A percentile compares a stretch with the other conserved stretches of the same genome.
Conservation (phyloP, 1,140 invertebrate genomes). For the Brachionus manjavacas region DNA sequence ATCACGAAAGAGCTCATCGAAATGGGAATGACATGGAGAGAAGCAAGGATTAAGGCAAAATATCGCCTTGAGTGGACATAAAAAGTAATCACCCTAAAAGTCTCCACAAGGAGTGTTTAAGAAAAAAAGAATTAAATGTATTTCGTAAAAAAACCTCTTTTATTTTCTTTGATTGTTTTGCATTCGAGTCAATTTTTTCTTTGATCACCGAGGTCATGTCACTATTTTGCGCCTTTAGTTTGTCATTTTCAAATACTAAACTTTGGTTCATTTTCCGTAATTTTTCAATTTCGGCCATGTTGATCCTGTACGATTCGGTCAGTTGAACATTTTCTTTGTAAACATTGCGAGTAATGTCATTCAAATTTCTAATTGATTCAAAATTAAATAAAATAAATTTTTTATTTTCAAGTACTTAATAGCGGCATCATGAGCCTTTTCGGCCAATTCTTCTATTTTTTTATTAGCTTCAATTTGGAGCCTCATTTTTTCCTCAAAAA, state of each 20-base stretch:
- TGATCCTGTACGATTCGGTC: slow-evolving; percentile 53
- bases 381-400: neutral
- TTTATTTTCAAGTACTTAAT: slow-evolving; percentile 48
- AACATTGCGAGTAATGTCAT: slow-evolving; percentile 56
- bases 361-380: slow-evolving; percentile 51
- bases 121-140: no score
- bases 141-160: slow-evolving; percentile 53
- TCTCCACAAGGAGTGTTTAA: no score
- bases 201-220: slow-evolving; percentile 52
- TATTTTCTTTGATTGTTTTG: slow-evolving; percentile 51
- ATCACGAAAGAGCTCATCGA: no score
- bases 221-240: slow-evolving; percentile 51
- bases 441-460: slow-evolving; percentile 57
- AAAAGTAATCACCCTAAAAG: no score
- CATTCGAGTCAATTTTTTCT: slow-evolving; percentile 51
- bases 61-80: no score
- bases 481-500: slow-evolving; percentile 58
- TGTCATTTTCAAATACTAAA: slow-evolving; percentile 48
- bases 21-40: no score
- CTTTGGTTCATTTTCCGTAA: slow-evolving; percentile 48
- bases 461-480: slow-evolving; percentile 57
- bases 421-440: slow-evolving; percentile 56
- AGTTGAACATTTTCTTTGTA: slow-evolving; percentile 57
- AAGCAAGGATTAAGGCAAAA: no score
- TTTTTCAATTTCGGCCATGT: slow-evolving; percentile 47